These are phyloP conservation scores for Uropetala carovei DNA, from an alignment of 2,888 invertebrate species.

Conservation along the genomic window DNA sequence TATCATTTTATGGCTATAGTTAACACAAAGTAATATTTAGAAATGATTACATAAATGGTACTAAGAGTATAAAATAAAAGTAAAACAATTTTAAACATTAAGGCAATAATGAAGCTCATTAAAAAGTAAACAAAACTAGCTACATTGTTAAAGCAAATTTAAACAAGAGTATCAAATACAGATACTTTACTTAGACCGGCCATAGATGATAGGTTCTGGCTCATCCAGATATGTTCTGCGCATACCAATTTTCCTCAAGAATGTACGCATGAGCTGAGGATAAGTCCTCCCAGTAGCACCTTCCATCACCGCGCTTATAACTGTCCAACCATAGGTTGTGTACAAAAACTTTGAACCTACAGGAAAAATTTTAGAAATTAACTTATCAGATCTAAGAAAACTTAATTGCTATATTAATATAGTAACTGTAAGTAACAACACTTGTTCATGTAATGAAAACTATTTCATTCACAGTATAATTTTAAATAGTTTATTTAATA, in stretches of 20 bases:
- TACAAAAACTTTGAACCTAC: constrained; percentile 75
- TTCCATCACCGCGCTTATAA: constrained; percentile 78
- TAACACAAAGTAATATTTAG: too few relatives aligned
- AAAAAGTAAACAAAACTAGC: background rate
- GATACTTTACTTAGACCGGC: constrained; percentile 75
- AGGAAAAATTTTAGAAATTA: constrained; percentile 28
- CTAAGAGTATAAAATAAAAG: background rate
- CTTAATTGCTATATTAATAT: background rate
- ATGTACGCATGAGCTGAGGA: constrained; percentile 70
- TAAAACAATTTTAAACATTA: background rate
- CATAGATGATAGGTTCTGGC: constrained; percentile 75
- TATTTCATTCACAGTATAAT: too few relatives aligned
- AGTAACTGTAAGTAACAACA: too few relatives aligned
- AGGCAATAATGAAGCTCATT: background rate
- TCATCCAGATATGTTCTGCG: constrained; percentile 77
- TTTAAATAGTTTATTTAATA: too few relatives aligned
- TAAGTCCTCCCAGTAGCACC: constrained; percentile 72
- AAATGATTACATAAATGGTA: too few relatives aligned
- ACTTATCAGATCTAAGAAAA: background rate
- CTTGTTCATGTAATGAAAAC: too few relatives aligned
- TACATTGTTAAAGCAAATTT: too few relatives aligned
- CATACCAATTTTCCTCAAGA: constrained; percentile 76
- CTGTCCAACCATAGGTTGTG: constrained; percentile 78
- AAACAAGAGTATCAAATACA: background rate
- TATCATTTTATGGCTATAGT: too few relatives aligned